A percentile compares a stretch with the other conserved stretches of the same genome.
Conservation (phyloP, 2,113 vertebrate genomes). For the Rallus limicola region DNA sequence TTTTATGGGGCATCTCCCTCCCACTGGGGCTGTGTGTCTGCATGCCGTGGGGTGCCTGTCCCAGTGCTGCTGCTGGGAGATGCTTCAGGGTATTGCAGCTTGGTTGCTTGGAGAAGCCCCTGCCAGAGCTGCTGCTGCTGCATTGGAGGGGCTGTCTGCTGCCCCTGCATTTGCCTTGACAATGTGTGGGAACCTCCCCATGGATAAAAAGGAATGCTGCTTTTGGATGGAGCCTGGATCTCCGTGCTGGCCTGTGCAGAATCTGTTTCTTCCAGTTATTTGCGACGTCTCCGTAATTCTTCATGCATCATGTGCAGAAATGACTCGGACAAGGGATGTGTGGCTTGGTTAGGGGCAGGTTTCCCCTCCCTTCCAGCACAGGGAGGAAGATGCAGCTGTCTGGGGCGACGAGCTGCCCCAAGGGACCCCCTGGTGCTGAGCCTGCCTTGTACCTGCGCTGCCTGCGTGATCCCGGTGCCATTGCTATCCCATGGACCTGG, state of each 20-base stretch:
- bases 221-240: not conserved
- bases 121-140: not conserved
- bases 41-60: not conserved
- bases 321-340: not conserved
- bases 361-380: not conserved
- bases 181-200: not conserved
- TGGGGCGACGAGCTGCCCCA: not conserved
- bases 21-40: accelerated
- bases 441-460: not conserved
- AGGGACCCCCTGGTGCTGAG: not conserved
- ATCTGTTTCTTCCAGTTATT: not conserved
- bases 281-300: not conserved
- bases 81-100: not conserved
- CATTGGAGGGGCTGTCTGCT: not conserved
- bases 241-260: not conserved
- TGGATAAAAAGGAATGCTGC: accelerated
- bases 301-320: accelerated
- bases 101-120: not conserved
- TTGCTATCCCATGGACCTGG: not conserved
- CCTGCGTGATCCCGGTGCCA: accelerated
- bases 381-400: not conserved
- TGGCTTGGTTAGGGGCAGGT: not conserved
- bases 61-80: accelerated
- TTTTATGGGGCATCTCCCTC: not conserved
- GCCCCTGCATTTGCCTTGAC: not conserved